Base-by-base conservation (phyloP, 2,113 vertebrate genomes). In the Sander lucioperca region DNA sequence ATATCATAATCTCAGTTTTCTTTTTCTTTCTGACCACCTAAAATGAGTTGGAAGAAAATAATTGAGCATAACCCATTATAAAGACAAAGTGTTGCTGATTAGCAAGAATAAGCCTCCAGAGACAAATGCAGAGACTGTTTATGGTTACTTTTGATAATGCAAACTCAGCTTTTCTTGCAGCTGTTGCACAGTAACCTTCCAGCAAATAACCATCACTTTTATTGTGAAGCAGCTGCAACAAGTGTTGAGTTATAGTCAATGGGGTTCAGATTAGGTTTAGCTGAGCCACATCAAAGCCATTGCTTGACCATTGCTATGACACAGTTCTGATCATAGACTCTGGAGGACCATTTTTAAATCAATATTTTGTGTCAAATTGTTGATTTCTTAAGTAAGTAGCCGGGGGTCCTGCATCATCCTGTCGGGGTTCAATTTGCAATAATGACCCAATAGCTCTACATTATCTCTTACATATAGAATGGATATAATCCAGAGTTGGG, bases 81-180 rank as follows among this genome's bases (percentile, higher is more conserved):
- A 66, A 73, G 45, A 70, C 16, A 74, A 77, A 71, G 39, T 47
- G 57, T 57, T 56, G 47, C 62, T 72, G 36, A 82, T 79, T 75
- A 78, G 61, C 68, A 30, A 27, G 36, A 64, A 16, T 61, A 53
- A 36, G 54, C 61, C 64, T 76, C 50, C n/a, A 53, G 63, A 73
- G 65, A 43, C 30, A 78, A 63, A 64, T 47, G 12, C 58, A 57
- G 33, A 57, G 23, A n/a, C 23, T 73, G 27, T 80, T 77, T 57
- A 67, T 61, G 23, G 30, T 51, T 71, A n/a, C 64, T 76, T 79
- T 54, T 58, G 43, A 63, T 65, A 27, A 73, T 14, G 69, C 69
- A 39, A 54, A 67, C 33, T 36, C 70, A 82, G 79, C 71, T 53
- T 54, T 64, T 81, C 63, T 65, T 64, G 70, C 65, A 89, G 80